Conservation (phyloP, 1,140 invertebrate species). For the Akabosia matsudoensis region DNA sequence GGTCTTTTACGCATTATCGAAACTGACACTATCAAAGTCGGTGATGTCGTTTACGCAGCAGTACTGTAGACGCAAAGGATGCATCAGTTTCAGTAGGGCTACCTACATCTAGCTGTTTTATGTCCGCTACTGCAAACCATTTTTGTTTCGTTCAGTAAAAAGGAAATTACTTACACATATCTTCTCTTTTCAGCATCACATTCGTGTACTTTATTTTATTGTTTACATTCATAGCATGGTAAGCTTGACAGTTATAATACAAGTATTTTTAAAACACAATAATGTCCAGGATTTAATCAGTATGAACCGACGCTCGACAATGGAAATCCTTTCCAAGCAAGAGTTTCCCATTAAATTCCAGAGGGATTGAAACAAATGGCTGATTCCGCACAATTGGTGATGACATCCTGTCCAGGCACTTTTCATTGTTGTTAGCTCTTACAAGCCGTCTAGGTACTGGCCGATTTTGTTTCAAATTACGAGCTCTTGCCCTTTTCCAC, state of each 20-base stretch:
- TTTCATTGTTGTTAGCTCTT: neutral
- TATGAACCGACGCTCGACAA: neutral
- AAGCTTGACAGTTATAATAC: too few species aligned
- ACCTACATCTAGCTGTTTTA: too few species aligned
- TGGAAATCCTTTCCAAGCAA: neutral
- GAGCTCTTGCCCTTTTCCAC: neutral
- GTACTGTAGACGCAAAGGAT: conserved; percentile 28
- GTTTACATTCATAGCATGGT: too few species aligned
- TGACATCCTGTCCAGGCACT: neutral
- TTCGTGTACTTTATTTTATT: too few species aligned
- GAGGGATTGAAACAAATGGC: neutral
- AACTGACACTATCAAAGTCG: conserved; percentile 34
- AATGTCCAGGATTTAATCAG: conserved; percentile 10
- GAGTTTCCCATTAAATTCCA: conserved; percentile 11
- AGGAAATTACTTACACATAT: too few species aligned
- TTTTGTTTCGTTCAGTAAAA: too few species aligned
- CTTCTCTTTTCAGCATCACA: too few species aligned
- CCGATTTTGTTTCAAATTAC: neutral
- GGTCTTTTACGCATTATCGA: conserved; percentile 28
- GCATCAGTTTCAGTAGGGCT: neutral
- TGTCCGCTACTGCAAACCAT: too few species aligned
- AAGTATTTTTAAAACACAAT: too few species aligned
- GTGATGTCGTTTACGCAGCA: conserved; percentile 45
- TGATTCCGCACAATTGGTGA: neutral
- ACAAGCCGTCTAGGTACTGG: neutral